Conservation (phyloP, 2,888 invertebrate species). For the Hirtodrosophila duncani region DNA sequence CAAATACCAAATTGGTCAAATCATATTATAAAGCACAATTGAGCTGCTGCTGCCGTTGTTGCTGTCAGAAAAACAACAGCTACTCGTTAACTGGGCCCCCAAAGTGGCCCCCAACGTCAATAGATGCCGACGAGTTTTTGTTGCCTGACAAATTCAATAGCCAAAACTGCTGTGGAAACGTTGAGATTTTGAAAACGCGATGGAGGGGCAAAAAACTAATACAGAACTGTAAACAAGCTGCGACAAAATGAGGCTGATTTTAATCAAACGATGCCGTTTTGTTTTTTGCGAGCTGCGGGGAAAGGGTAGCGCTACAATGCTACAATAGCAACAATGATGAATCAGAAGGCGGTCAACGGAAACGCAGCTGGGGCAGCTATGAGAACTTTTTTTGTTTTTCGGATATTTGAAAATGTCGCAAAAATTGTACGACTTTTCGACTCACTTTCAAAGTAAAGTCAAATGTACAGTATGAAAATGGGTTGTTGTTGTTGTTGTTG, state of each 20-base stretch:
- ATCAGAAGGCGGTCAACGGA: conserved; percentile 62
- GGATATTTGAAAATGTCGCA: conserved; percentile 25
- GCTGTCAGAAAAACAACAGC: conserved; percentile 8
- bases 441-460: conserved; percentile 1
- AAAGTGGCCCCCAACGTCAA: conserved; percentile 41
- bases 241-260: conserved; percentile 53
- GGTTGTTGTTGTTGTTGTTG: conserved; percentile 24
- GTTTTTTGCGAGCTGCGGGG: background rate
- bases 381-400: conserved; percentile 17
- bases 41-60: conserved; percentile 25
- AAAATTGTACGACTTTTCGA: conserved; percentile 25
- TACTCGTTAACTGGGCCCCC: conserved; percentile 20
- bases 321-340: conserved; percentile 26
- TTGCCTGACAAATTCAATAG: conserved; percentile 47
- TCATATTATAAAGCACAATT: conserved; percentile 49
- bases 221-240: conserved; percentile 40
- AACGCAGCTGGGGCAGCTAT: conserved; percentile 39
- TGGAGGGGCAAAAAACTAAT: conserved; percentile 46
- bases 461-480: too few relatives aligned
- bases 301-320: background rate
- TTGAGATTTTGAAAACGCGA: conserved; percentile 52
- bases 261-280: conserved; percentile 39
- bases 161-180: conserved; percentile 53
- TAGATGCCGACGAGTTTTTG: conserved; percentile 33
- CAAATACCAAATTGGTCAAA: conserved; percentile 50